These are phyloP conservation scores for Enteromius fasciolatus DNA, from an alignment of 2,797 vertebrate species.

Conservation along the genomic window DNA sequence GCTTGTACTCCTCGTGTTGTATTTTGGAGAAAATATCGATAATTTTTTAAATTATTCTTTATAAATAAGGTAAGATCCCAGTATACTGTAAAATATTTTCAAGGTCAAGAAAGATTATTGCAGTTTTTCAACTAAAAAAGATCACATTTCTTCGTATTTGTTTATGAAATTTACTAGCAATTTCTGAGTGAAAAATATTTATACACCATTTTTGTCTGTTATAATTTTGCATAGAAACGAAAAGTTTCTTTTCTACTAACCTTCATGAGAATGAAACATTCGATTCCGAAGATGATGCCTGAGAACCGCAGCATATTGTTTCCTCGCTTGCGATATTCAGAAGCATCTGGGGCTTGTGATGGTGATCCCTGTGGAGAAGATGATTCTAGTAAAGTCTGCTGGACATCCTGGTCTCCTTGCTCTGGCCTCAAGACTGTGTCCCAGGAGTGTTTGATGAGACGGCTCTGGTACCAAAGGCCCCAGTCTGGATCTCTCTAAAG, in stretches of 20 bases:
- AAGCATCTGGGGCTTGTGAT: constrained; percentile 51
- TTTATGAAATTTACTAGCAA: neutral
- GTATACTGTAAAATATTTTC: no score
- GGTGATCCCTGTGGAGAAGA: constrained; percentile 46
- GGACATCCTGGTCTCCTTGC: constrained; percentile 56
- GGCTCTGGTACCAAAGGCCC: constrained; percentile 59
- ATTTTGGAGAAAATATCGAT: neutral
- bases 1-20: neutral
- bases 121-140: neutral
- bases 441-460: constrained; percentile 64
- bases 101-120: neutral
- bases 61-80: neutral
- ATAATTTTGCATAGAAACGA: neutral
- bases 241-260: neutral
- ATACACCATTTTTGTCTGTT: neutral
- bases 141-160: neutral
- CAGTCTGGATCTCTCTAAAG: neutral
- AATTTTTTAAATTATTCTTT: neutral
- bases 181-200: neutral
- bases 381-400: constrained; percentile 55
- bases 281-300: constrained; percentile 12
- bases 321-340: constrained; percentile 45
- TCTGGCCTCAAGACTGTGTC: constrained; percentile 60
- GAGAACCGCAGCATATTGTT: constrained; percentile 37
- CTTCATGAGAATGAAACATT: constrained; percentile 1